Percentiles rank a stretch among this genome's conserved stretches.
Conservation (phyloP, 92 coral and sea anemone species). For the Pocillopora meandrina region DNA sequence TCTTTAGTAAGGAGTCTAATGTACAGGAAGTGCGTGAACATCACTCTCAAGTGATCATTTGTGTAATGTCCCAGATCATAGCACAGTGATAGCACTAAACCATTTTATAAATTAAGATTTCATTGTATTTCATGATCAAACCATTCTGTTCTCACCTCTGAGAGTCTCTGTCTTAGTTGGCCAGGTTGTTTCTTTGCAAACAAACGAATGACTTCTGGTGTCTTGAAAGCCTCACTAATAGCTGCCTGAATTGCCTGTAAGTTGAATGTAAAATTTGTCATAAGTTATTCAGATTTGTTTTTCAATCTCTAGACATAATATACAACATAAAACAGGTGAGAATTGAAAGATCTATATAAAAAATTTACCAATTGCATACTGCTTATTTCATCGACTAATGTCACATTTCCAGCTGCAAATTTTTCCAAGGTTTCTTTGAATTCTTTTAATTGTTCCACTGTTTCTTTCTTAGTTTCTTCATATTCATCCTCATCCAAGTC, state of each 20-base stretch:
- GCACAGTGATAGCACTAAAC: too few species aligned
- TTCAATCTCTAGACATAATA: neutral
- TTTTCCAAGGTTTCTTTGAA: slow-evolving; percentile 89
- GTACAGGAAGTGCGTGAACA: too few species aligned
- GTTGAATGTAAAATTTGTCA: neutral
- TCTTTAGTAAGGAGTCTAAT: too few species aligned
- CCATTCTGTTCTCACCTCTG: slow-evolving; percentile 70
- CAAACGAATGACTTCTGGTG: slow-evolving; percentile 98
- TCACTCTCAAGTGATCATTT: too few species aligned
- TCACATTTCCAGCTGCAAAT: slow-evolving; percentile 94
- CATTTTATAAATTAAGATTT: too few species aligned
- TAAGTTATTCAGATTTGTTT: neutral
- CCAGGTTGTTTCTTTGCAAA: slow-evolving; percentile 99
- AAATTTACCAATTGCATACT: slow-evolving; percentile 92
- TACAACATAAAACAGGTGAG: neutral
- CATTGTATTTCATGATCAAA: neutral
- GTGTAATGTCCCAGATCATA: too few species aligned
- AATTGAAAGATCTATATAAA: neutral
- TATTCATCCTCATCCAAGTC: slow-evolving; percentile 97
- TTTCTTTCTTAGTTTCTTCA: slow-evolving; percentile 95
- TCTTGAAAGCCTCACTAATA: slow-evolving; percentile 96
- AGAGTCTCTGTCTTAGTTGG: slow-evolving; percentile 89
- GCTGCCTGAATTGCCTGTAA: slow-evolving; percentile 98
- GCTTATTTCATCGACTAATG: slow-evolving; percentile 89
- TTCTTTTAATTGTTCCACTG: slow-evolving; percentile 93